Evolutionary conservation across 2,797 vertebrate species (phyloP).

Genomic region (Coregonus ussuriensis): DNA sequence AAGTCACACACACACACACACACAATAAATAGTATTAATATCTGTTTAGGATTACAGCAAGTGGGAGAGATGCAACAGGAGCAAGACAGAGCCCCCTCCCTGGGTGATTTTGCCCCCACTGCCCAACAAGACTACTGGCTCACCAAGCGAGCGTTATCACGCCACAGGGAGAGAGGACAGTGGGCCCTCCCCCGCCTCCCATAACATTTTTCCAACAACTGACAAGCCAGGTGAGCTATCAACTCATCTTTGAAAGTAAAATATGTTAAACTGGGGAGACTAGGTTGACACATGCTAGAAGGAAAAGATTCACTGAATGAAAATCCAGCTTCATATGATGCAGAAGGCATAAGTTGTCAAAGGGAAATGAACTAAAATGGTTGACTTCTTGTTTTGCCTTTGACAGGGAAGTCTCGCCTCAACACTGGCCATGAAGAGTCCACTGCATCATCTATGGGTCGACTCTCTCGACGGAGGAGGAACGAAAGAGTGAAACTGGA

Average conservation of each 20-base stretch:
- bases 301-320: neutral
- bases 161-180: neutral
- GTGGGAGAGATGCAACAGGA: neutral
- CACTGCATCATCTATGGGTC: neutral
- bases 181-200: neutral
- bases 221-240: neutral
- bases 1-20: neutral
- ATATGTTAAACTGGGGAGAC: neutral
- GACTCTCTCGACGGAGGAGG: neutral
- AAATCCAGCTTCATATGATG: neutral
- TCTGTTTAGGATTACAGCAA: neutral
- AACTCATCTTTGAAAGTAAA: neutral
- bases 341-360: neutral
- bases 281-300: neutral
- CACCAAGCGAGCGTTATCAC: neutral
- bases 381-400: neutral
- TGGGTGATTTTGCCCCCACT: neutral
- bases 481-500: neutral
- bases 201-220: neutral
- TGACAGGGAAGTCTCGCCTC: neutral
- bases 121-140: neutral
- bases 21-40: neutral
- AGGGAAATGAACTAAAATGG: neutral
- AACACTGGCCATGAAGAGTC: conserved; percentile 1
- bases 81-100: neutral